Evolutionary conservation across 2,113 vertebrate species (phyloP).

Genomic region (Hippocampus zosterae): DNA sequence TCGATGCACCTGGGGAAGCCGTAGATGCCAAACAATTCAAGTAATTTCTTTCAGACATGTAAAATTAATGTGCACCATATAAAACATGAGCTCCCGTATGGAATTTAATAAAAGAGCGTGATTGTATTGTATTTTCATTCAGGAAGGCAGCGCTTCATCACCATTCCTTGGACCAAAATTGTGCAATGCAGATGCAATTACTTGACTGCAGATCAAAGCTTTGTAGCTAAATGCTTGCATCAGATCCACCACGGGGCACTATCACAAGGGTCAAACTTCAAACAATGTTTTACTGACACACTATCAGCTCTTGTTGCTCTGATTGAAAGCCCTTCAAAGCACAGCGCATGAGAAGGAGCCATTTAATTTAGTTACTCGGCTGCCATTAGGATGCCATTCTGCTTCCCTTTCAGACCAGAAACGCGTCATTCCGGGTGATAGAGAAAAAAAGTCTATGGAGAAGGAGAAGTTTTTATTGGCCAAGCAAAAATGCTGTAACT

Average conservation of each 20-base stretch:
- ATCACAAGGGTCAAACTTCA: conserved; percentile 20
- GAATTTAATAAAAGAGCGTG: neutral
- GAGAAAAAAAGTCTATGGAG: conserved; percentile 20
- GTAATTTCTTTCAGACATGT: neutral
- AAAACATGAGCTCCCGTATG: neutral
- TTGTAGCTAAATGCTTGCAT: neutral
- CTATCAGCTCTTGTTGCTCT: conserved; percentile 13
- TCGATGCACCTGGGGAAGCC: neutral
- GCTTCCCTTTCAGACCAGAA: conserved; percentile 14
- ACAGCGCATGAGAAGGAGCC: neutral
- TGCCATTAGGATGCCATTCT: conserved; percentile 5
- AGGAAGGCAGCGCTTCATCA: neutral
- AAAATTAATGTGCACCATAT: neutral
- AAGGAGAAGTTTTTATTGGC: conserved; percentile 5
- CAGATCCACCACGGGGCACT: neutral
- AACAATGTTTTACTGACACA: conserved; percentile 20
- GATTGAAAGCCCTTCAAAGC: conserved; percentile 28
- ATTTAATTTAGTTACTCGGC: conserved; percentile 16
- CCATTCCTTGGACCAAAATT: neutral
- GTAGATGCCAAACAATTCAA: neutral
- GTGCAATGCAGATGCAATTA: neutral
- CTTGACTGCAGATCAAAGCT: neutral
- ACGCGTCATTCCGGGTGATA: conserved; percentile 21
- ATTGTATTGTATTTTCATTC: neutral
- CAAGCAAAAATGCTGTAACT: conserved; percentile 19